These are phyloP conservation scores for Clinocottus analis DNA, from an alignment of 2,113 vertebrate genomes.

Conservation along the genomic window DNA sequence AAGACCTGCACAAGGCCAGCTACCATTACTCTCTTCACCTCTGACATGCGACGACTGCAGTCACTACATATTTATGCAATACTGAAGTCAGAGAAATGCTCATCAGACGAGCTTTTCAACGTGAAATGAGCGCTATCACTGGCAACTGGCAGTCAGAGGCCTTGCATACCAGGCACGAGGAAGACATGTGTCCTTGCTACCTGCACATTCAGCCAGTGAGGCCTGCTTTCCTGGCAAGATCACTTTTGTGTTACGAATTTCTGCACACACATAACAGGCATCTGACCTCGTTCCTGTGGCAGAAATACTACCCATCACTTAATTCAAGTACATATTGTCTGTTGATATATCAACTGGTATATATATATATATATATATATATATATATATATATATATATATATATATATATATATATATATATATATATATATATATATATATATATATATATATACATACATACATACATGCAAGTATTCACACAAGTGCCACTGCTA, in stretches of 20 bases:
- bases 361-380: too few relatives aligned
- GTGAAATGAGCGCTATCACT: neutral
- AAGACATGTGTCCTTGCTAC: slow-evolving; percentile 33
- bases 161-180: neutral
- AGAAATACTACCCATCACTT: slow-evolving; percentile 41
- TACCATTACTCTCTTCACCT: neutral
- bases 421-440: too few relatives aligned
- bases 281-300: slow-evolving; percentile 47
- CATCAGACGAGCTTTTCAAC: neutral
- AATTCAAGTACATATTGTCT: slow-evolving; percentile 24
- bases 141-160: neutral
- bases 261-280: slow-evolving; percentile 16
- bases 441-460: too few relatives aligned
- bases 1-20: slow-evolving; percentile 21
- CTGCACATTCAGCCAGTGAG: slow-evolving; percentile 27
- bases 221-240: slow-evolving; percentile 33
- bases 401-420: too few relatives aligned
- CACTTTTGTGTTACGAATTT: slow-evolving; percentile 33
- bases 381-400: too few relatives aligned
- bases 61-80: neutral
- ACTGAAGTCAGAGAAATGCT: slow-evolving; percentile 8
- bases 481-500: slow-evolving; percentile 19
- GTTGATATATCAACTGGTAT: neutral
- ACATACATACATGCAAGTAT: neutral
- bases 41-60: neutral